Conservation (phyloP, 2,113 vertebrate species). For the Poicephalus meyeri region DNA sequence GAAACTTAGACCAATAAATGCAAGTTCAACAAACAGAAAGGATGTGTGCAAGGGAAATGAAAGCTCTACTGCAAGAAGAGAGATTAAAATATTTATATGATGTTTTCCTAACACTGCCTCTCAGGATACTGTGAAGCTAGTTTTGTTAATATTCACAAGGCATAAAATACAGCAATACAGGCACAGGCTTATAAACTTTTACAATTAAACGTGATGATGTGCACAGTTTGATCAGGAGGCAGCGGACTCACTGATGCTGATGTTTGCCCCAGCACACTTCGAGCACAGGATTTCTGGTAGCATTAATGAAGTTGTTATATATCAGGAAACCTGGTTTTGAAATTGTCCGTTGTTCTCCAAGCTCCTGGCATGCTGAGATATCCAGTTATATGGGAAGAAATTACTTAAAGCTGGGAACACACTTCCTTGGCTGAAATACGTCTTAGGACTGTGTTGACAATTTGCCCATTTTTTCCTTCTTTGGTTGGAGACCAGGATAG, state of each 20-base stretch:
- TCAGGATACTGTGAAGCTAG: not conserved
- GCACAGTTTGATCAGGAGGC: not conserved
- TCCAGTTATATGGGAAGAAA: not conserved
- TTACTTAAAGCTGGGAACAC: not conserved
- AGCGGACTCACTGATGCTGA: not conserved
- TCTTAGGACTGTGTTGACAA: not conserved
- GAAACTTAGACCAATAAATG: conserved; percentile 64
- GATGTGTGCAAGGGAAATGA: conserved; percentile 26
- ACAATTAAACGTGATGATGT: not conserved
- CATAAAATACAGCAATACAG: not conserved
- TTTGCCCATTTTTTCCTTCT: not conserved
- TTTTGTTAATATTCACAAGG: not conserved
- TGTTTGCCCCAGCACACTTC: not conserved
- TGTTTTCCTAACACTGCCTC: conserved; percentile 13
- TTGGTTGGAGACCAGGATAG: not conserved
- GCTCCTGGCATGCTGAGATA: not conserved
- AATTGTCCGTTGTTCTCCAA: not conserved
- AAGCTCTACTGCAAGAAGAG: conserved; percentile 38
- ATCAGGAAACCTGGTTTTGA: not conserved
- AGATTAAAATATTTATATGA: conserved; percentile 49
- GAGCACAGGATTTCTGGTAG: not conserved
- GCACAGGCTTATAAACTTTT: not conserved
- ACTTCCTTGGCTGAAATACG: not conserved
- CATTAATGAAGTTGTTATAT: not conserved
- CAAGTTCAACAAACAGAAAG: conserved; percentile 60